Base-by-base conservation (phyloP, 2,797 vertebrate species). In the Monodelphis domestica region DNA sequence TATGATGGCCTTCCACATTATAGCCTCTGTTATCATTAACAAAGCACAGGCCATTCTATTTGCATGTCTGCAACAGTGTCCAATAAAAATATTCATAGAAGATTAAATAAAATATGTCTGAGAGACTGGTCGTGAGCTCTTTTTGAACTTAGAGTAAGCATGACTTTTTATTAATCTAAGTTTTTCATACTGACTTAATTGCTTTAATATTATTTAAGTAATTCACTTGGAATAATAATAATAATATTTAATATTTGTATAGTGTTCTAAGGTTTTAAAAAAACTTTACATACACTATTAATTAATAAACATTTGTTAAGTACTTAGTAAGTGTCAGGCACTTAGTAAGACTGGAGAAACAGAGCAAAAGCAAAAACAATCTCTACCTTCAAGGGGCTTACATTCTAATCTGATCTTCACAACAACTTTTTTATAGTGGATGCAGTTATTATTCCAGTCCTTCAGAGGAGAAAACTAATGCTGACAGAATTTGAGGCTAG, bases 81-180 rank as follows among this genome's bases (percentile, higher is more conserved):
- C 56, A 95, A 56, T 90, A 54, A 92, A 95, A 90, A 93, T 91
- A 95, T 59, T 96, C 97, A 95, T 51, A 94, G 50, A 87, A 93
- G 88, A 54, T 96, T 93, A 96, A 95, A 91, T 96, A 95, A 97
- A 96, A 95, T 95, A 5, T 92, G 17, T 93, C 51, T 89, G 92
- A 96, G 45, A 92, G 95, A 96, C 52, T 91, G 52, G 54, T 78
- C 90, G 89, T 52, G 50, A 95, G 91, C 94, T 91, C 90, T 96
- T 95, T 84, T 94, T 96, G 93, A 97, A 96, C 96, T 94, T 92
- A 45, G 55, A 94, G 53, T 93, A 89, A 87, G 78, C 95, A 91
- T 78, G n/a, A 63, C 92, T 95, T 78, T 78, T 94, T 93, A 78
- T 33, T 91, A 93, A 95, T 59, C 91, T 95, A 89, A 26, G 59